Evolutionary conservation across 2,888 invertebrate genomes (phyloP), one percentile per base, ranked within the genome.

Genomic region (Drosophila anomelani): DNA sequence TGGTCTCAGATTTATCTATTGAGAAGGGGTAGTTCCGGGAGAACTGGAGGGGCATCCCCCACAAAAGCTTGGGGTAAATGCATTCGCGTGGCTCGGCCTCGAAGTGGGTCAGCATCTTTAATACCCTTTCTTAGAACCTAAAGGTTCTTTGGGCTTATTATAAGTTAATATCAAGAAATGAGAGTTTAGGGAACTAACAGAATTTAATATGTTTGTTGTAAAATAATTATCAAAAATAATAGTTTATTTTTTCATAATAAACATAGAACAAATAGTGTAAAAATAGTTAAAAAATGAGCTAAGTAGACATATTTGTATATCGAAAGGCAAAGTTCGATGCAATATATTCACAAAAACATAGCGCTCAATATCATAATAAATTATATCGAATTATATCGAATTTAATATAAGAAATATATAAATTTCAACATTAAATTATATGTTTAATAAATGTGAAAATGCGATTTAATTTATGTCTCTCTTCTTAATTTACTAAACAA

Each of bases 81-180:
- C 46, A 54, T 67, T 67, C 20, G 54, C 38, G 38, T 66, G 67
- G 36, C 58, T 17, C 12, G 12, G 23, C 17, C 53, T 26, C 10
- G 46, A 66, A 67, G 68, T 68, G 46, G 68, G 67, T 67, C 67
- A 68, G 8, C 39, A 23, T 20, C 17, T 13, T 34, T n/a, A n/a
- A 46, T 63, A 43, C 64, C 41, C 64, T 20, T 10, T 47, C 29
- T 0, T 6, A 10, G 2, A 12, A 12, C 6, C n/a, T 0, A 23
- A 36, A 34, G 15, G 36, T 15, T 34, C 15, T 20, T 5, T 15
- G 20, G 46, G 38, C 32, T 6, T 20, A 43, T 20, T 26, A 34
- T 20, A 34, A 51, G 34, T 34, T 9, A 13, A 20, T 20, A 9
- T 34, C 2, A 32, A 49, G 12, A 49, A 29, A 26, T 26, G 4